Conservation (phyloP, 2,113 vertebrate genomes). For the Columba janthina region DNA sequence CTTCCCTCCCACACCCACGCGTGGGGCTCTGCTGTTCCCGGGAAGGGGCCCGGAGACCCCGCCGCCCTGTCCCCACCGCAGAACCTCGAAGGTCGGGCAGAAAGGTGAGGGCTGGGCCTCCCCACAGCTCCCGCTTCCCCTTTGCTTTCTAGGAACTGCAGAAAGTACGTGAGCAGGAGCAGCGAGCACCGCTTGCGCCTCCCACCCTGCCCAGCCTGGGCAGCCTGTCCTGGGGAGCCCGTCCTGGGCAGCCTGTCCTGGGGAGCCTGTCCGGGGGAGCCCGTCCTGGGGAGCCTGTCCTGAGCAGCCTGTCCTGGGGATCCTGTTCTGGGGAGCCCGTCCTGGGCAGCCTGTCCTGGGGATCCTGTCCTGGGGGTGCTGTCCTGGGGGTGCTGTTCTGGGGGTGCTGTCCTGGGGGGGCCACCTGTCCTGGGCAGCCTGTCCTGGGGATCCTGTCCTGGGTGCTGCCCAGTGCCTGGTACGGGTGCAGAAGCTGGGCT, state of each 20-base stretch:
- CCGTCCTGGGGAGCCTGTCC: too few relatives aligned
- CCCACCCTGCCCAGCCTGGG: not conserved
- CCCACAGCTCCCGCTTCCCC: not conserved
- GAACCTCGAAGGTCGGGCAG: not conserved
- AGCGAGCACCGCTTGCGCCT: accelerated
- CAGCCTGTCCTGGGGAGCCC: too few relatives aligned
- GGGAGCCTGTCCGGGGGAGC: too few relatives aligned
- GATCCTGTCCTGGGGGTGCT: too few relatives aligned
- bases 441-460: not conserved
- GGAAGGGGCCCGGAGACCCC: not conserved
- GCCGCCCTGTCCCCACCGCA: accelerated
- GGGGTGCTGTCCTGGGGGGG: too few relatives aligned
- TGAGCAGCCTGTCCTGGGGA: too few relatives aligned
- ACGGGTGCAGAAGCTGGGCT: not conserved
- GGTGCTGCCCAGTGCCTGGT: not conserved
- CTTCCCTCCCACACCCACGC: accelerated
- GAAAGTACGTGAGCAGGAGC: not conserved
- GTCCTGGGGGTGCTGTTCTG: too few relatives aligned
- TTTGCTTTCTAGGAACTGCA: slow-evolving; percentile 38
- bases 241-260: too few relatives aligned
- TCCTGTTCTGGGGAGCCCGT: too few relatives aligned
- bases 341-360: too few relatives aligned
- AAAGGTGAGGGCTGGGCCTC: not conserved
- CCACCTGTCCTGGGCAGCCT: too few relatives aligned
- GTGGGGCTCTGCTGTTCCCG: accelerated